Percentiles rank a stretch among this genome's conserved stretches.
Evolutionary conservation across 2,888 invertebrate genomes (phyloP).

Genomic region (Galerucella nymphaeae): DNA sequence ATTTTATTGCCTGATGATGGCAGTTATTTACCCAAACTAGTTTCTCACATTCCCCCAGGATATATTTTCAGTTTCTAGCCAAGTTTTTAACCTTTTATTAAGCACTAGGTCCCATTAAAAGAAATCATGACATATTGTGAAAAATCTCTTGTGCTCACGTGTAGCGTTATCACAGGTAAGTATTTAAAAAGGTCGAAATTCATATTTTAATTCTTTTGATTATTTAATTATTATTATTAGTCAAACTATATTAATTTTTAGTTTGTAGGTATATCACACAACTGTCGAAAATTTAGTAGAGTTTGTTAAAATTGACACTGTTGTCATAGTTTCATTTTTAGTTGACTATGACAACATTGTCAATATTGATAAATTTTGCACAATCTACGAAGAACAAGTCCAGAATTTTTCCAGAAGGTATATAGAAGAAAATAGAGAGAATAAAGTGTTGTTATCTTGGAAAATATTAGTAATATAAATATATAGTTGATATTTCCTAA

Average conservation of each 20-base stretch:
- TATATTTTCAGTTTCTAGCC: too few species aligned
- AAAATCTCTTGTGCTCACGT: too few species aligned
- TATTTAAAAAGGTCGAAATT: not conserved
- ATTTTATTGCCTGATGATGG: too few species aligned
- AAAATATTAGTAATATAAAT: too few species aligned
- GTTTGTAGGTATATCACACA: not conserved
- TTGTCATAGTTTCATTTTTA: conserved; percentile 55
- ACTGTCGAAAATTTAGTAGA: conserved; percentile 34
- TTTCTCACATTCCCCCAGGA: too few species aligned
- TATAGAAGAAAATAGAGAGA: too few species aligned
- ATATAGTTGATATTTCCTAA: too few species aligned
- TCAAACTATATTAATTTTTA: not conserved
- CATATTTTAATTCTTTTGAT: not conserved
- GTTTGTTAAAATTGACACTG: conserved; percentile 56
- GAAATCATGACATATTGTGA: too few species aligned
- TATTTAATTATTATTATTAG: not conserved
- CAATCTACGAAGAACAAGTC: not conserved
- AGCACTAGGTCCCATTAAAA: too few species aligned
- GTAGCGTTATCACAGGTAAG: not conserved
- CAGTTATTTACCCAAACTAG: too few species aligned
- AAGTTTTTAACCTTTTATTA: too few species aligned
- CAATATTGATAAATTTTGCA: conserved; percentile 55
- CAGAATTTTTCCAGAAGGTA: not conserved
- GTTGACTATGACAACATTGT: conserved; percentile 56
- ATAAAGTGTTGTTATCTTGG: too few species aligned